Evolutionary conservation across 2,888 invertebrate species (phyloP), one percentile per base, ranked within the genome.

Genomic region (Lasioglossum villosulum): DNA sequence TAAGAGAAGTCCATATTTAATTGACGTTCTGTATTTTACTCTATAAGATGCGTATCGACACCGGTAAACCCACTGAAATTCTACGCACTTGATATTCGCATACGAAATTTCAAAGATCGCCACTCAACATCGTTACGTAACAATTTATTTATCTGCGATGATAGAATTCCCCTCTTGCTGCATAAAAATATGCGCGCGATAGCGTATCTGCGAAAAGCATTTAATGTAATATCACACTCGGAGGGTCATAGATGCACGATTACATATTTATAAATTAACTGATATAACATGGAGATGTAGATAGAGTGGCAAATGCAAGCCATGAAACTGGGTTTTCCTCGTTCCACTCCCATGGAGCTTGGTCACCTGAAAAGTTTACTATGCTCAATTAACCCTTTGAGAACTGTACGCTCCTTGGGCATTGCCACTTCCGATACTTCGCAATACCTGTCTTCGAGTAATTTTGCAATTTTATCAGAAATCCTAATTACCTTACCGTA

Each of bases 301-400:
- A 68, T 81, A 75, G 34, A 70, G 79, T 76, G 63, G 74, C 85
- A 76, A 87, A 84, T 63, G 80, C 85, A 74, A 86, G 76, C 71
- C 89, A 90, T 90, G 90, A 90, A 93, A 91, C 90, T 90, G 86
- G 91, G 91, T 93, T 93, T 88, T 91, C 89, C 91, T 87, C 94
- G 94, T 94, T 94, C 94, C 94, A 93, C 93, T 95, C 92, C 92
- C 93, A 91, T 94, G 94, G 87, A 85, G 94, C 93, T 94, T 93
- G 94, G 94, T 94, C 94, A 94, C 93, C 92, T 92, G 92, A 91
- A 91, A 91, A 92, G 91, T 92, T 56, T 92, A 94, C 93, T 92
- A 95, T 94, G 95, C 93, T 94, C 94, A 95, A 95, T 95, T 95
- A 94, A 95, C 94, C 94, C 93, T 93, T 94, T 94, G 95, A 94